A percentile compares a stretch with the other conserved stretches of the same genome.
These are phyloP conservation scores for Poecile montanus DNA, from an alignment of 2,797 vertebrate genomes.

Conservation along the genomic window DNA sequence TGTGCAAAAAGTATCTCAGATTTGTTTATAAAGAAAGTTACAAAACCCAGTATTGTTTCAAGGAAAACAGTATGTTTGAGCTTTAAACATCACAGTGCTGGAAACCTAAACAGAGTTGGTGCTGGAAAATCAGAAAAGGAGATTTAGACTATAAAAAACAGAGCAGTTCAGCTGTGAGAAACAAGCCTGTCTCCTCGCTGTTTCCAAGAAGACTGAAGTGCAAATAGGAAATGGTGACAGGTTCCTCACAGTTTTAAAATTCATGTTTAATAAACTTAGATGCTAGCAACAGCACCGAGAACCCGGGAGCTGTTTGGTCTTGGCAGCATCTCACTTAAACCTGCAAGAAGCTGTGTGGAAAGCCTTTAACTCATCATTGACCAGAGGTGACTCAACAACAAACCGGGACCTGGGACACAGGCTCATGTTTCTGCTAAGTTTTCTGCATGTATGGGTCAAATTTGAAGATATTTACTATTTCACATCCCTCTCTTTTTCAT, in stretches of 20 bases:
- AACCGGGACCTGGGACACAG: background rate
- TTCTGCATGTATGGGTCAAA: background rate
- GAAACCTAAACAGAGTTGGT: constrained; percentile 56
- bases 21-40: constrained; percentile 62
- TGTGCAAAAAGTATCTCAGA: constrained; percentile 45
- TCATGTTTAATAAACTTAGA: constrained; percentile 40
- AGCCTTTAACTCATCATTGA: background rate
- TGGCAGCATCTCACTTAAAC: constrained; percentile 1
- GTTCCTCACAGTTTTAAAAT: constrained; percentile 38
- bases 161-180: background rate
- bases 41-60: constrained; percentile 62
- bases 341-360: background rate
- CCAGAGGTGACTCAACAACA: background rate
- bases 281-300: background rate
- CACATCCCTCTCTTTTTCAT: background rate
- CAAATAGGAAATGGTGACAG: constrained; percentile 64
- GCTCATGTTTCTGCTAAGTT: background rate
- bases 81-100: constrained; percentile 46
- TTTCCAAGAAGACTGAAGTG: constrained; percentile 45
- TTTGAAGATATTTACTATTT: background rate
- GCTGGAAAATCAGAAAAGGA: constrained; percentile 43
- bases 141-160: constrained; percentile 8
- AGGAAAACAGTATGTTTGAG: constrained; percentile 34
- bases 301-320: background rate
- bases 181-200: background rate